Conservation (phyloP, 2,797 vertebrate genomes). For the Protosalanx chinensis region DNA sequence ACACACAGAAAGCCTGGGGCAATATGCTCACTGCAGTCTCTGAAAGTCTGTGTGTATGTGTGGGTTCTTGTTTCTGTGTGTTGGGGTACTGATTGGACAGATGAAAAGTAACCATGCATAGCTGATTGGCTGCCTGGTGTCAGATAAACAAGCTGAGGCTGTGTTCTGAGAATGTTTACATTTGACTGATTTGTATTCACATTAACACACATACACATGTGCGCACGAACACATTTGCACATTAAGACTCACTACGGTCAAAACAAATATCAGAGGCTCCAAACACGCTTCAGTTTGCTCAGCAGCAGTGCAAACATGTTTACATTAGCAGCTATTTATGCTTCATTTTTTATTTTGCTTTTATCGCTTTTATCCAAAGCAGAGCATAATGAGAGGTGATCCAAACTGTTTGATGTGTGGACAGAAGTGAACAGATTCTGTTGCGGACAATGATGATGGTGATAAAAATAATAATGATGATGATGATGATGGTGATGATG, state of each 20-base stretch:
- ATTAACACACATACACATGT: neutral
- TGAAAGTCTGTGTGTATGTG: neutral
- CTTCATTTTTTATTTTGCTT: too few relatives aligned
- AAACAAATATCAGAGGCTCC: too few relatives aligned
- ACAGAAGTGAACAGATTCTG: too few relatives aligned
- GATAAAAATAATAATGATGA: too few relatives aligned
- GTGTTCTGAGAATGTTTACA: neutral
- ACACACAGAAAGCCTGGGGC: neutral
- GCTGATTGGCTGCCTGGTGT: neutral
- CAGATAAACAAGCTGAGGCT: neutral
- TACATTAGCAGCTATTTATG: too few relatives aligned
- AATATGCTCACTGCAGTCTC: neutral
- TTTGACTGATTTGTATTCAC: neutral
- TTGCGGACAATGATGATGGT: too few relatives aligned
- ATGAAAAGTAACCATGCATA: slow-evolving; percentile 1
- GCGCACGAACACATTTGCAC: neutral
- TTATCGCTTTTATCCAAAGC: too few relatives aligned
- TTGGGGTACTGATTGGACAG: neutral
- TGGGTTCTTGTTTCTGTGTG: neutral
- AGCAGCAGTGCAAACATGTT: too few relatives aligned
- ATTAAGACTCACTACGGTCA: neutral
- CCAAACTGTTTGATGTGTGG: too few relatives aligned
- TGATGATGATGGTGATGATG: too few relatives aligned
- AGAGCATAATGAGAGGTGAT: too few relatives aligned
- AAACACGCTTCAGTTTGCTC: too few relatives aligned